Conservation (phyloP, 2,113 vertebrate genomes). For the Platycercus adscitus region DNA sequence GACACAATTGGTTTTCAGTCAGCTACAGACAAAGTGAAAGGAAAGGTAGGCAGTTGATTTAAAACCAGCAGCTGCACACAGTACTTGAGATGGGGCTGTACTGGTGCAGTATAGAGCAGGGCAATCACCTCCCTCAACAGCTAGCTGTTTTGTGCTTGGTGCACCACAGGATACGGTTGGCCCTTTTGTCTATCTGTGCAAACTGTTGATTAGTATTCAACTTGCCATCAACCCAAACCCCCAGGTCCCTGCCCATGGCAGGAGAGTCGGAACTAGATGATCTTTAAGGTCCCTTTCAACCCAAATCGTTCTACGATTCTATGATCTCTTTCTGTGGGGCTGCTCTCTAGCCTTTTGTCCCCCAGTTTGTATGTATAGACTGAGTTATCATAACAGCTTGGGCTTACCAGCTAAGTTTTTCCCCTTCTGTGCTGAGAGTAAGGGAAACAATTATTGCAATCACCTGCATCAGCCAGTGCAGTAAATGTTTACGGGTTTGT, state of each 20-base stretch:
- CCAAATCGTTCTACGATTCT: not conserved
- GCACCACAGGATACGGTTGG: accelerated
- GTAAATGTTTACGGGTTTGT: not conserved
- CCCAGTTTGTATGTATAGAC: accelerated
- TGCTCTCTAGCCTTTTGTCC: not conserved
- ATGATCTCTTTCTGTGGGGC: not conserved
- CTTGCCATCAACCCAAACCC: not conserved
- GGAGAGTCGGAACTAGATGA: not conserved
- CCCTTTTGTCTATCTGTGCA: not conserved
- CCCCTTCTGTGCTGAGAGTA: not conserved
- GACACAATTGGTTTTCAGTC: not conserved
- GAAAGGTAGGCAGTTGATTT: not conserved
- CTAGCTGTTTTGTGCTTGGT: not conserved
- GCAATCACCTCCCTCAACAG: accelerated
- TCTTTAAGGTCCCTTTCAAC: not conserved
- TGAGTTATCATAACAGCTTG: not conserved
- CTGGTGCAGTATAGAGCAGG: accelerated
- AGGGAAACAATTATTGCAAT: not conserved
- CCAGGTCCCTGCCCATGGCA: not conserved
- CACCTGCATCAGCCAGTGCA: not conserved
- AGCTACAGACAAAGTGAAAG: not conserved
- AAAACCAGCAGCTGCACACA: not conserved
- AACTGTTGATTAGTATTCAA: not conserved
- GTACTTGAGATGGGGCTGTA: accelerated
- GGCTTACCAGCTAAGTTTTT: not conserved